Evolutionary conservation across 2,797 vertebrate species (phyloP).

Genomic region (Mallotus villosus): DNA sequence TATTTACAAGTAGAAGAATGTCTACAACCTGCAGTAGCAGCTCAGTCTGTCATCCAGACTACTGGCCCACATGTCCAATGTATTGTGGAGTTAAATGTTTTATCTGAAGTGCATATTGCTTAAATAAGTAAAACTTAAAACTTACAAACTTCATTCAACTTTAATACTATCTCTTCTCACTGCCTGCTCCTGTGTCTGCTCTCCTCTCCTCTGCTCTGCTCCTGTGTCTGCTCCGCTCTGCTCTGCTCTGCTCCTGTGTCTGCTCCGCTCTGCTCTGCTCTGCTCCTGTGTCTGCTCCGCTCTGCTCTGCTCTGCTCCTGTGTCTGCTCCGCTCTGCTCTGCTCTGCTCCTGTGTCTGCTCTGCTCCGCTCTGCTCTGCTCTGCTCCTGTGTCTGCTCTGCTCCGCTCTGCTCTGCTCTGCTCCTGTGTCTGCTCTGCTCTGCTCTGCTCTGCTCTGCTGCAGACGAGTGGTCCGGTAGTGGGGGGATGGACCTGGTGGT

Average conservation of each 20-base stretch:
- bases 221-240: too few species aligned
- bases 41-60: conserved; percentile 38
- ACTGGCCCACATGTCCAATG: conserved; percentile 59
- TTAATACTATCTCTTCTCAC: too few species aligned
- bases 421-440: not conserved
- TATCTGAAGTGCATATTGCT: conserved; percentile 24
- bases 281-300: too few species aligned
- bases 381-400: not conserved
- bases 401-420: not conserved
- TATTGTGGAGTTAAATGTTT: conserved; percentile 49
- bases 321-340: too few species aligned
- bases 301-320: too few species aligned
- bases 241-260: too few species aligned
- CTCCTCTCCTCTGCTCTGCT: too few species aligned
- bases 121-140: not conserved
- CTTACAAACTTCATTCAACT: conserved; percentile 15
- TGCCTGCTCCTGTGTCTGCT: too few species aligned
- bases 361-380: too few species aligned
- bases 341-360: too few species aligned
- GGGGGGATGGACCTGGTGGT: conserved; percentile 80
- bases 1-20: conserved; percentile 65
- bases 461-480: conserved; percentile 78
- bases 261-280: too few species aligned
- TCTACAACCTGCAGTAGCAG: conserved; percentile 57
- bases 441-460: not conserved